Conservation (phyloP, 2,797 vertebrate species). For the Pachyuromys duprasi region DNA sequence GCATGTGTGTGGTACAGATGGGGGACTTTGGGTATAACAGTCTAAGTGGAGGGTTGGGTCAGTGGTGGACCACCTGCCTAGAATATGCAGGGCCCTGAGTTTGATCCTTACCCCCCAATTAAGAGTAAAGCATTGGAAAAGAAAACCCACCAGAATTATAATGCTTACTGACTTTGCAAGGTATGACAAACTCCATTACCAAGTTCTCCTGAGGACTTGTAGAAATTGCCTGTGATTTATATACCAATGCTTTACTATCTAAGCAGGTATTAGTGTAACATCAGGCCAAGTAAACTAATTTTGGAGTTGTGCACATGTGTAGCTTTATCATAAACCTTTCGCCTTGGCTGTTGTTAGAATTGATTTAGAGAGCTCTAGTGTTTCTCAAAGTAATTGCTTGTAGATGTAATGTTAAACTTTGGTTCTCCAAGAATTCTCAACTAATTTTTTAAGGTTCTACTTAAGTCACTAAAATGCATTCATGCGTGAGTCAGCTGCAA, state of each 20-base stretch:
- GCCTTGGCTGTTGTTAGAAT: background rate
- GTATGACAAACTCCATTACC: background rate
- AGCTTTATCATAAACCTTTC: constrained; percentile 22
- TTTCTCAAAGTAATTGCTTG: constrained; percentile 3
- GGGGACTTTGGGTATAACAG: background rate
- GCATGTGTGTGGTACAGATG: background rate
- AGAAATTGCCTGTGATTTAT: constrained; percentile 23
- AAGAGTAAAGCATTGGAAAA: background rate
- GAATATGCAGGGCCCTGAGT: background rate
- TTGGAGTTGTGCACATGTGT: background rate
- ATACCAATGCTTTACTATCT: background rate
- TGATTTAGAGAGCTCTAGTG: background rate
- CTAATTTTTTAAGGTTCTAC: background rate
- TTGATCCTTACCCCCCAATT: background rate
- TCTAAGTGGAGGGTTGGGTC: background rate
- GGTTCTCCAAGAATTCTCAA: constrained; percentile 20
- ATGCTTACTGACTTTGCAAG: background rate
- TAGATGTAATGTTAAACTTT: background rate
- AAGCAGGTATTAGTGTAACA: background rate
- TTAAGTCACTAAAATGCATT: background rate
- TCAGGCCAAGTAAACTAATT: background rate
- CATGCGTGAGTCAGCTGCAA: constrained; percentile 38
- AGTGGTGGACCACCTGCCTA: background rate
- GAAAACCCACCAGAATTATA: background rate
- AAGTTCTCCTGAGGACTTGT: background rate